Base-by-base conservation (phyloP, 1,140 invertebrate genomes). In the Leptopilina clavipes region DNA sequence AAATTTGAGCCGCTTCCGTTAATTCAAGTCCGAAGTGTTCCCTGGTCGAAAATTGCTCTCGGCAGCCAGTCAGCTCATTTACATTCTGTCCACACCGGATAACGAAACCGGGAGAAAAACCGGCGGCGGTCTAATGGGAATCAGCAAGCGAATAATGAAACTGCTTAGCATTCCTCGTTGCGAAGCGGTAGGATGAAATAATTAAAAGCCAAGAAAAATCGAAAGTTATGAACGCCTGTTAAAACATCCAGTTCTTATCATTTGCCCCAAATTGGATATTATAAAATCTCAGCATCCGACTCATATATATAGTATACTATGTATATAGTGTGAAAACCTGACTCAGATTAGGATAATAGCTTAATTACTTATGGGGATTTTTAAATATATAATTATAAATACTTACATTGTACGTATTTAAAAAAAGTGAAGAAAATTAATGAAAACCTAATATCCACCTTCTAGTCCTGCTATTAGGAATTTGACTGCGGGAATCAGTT, bases 71-170 rank as follows among this genome's bases (percentile, higher is more conserved):
- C 80, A 83, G 80, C 86, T 89, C 86, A 88, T 89, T 88, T 88
- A 83, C 87, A 89, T 88, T 88, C 87, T 84, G 84, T 88, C 86
- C 87, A 84, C 86, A 82, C 79, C 79, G 87, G 86, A 85, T 89
- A 88, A 89, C 88, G 87, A 88, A 88, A 86, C 88, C 85, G 82
- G 80, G 86, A 87, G 86, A 87, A 86, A 88, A 88, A 89, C 86
- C 85, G 86, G 82, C 85, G 82, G 86, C 83, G 85, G 84, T 88
- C 86, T 88, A 88, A 88, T 87, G 85, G 88, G 86, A 88, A 88
- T 89, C 88, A 86, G 86, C 86, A 81, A 83, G 84, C 88, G 87
- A 88, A 88, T 89, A 89, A 88, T 89, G 87, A 89, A 89, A 88
- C 88, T 89, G 87, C 88, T 89, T 88, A 86, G 88, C 86, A 89